Evolutionary conservation across 2,113 vertebrate genomes (phyloP).

Genomic region (Archocentrus centrarchus): DNA sequence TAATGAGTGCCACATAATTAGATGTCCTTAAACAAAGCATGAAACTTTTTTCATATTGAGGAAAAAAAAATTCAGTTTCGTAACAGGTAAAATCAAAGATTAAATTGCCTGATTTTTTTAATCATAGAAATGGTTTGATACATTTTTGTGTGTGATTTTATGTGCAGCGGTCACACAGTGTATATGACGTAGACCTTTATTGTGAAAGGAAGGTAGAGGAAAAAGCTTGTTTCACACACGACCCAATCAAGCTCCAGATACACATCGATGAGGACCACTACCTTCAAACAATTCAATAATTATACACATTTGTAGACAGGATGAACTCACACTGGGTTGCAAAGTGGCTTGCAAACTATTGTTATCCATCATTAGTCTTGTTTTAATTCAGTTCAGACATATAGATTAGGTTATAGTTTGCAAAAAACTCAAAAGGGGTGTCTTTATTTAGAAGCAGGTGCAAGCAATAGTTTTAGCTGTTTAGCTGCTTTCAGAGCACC

Average conservation of each 20-base stretch:
- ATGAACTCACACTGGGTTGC: neutral
- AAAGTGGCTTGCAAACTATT: neutral
- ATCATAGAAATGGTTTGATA: too few species aligned
- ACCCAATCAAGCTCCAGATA: too few species aligned
- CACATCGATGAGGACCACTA: neutral
- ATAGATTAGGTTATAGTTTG: neutral
- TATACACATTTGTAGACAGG: fast-evolving
- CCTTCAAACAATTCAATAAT: neutral
- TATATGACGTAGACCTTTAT: too few species aligned
- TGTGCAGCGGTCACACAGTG: too few species aligned
- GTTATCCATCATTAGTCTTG: neutral
- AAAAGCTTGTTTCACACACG: too few species aligned
- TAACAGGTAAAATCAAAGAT: too few species aligned
- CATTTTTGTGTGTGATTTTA: too few species aligned
- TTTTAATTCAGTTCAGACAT: neutral
- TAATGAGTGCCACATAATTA: too few species aligned
- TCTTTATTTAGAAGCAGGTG: neutral
- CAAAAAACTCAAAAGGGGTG: neutral
- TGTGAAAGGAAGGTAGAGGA: too few species aligned
- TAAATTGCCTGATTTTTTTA: neutral
- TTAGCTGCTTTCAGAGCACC: neutral
- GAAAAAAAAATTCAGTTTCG: too few species aligned
- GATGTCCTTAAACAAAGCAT: too few species aligned
- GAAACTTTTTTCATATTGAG: too few species aligned
- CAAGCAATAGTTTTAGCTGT: neutral